Conservation (phyloP, 2,888 invertebrate species). For the Clitarchus hookeri region DNA sequence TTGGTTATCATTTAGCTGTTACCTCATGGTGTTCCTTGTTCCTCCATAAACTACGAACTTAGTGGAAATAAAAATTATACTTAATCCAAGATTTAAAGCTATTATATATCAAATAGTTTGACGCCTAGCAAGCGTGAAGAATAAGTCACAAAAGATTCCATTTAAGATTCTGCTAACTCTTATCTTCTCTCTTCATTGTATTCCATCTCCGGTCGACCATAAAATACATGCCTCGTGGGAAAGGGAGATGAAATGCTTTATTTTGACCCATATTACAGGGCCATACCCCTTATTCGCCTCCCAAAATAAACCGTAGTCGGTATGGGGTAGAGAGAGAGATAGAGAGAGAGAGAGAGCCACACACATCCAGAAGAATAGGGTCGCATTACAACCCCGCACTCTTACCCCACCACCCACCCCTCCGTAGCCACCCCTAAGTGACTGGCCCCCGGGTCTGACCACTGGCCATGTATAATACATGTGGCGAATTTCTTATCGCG, state of each 20-base stretch:
- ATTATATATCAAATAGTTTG: too few relatives aligned
- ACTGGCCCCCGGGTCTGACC: conserved; percentile 17
- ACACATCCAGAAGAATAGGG: not conserved
- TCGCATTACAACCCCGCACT: not conserved
- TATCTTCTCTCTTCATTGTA: not conserved
- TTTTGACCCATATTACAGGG: not conserved
- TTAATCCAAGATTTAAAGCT: too few relatives aligned
- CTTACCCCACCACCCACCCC: not conserved
- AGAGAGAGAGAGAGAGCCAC: not conserved
- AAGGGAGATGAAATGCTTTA: not conserved
- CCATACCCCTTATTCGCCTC: not conserved
- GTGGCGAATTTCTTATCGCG: conserved; percentile 20
- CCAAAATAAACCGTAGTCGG: not conserved
- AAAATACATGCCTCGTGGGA: not conserved
- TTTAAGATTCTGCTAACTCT: not conserved
- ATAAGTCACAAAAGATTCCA: not conserved
- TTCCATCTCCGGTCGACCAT: not conserved
- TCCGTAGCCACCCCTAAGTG: not conserved
- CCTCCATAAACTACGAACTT: too few relatives aligned
- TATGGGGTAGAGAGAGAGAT: not conserved
- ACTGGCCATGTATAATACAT: conserved; percentile 26
- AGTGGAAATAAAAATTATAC: too few relatives aligned
- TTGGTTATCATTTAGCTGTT: too few relatives aligned
- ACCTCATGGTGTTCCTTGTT: too few relatives aligned
- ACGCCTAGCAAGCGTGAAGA: not conserved